These are phyloP conservation scores for Chaetops frenatus DNA, from an alignment of 2,113 vertebrate species.

Conservation along the genomic window DNA sequence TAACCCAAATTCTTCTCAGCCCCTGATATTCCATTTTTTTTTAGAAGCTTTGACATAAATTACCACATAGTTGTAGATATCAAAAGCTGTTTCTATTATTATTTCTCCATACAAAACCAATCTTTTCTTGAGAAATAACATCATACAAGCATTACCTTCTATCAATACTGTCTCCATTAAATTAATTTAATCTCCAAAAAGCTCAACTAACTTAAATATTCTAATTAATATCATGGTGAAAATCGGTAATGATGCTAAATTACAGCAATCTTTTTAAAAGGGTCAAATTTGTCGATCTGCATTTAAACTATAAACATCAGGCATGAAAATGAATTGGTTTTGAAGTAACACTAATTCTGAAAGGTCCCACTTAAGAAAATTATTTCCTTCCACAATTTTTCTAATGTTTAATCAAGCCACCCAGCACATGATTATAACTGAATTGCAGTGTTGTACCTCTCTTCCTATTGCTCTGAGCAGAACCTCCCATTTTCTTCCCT, in stretches of 20 bases:
- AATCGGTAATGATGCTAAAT: conserved; percentile 53
- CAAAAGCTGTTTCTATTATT: background rate
- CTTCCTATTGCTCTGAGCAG: background rate
- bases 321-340: conserved; percentile 30
- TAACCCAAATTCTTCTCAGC: background rate
- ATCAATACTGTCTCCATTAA: too few relatives aligned
- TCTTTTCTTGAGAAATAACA: too few relatives aligned
- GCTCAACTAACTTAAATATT: background rate
- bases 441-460: background rate
- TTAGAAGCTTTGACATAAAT: background rate
- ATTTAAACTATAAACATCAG: conserved; percentile 37
- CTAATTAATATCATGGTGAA: conserved; percentile 45
- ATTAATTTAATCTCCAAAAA: background rate
- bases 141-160: too few relatives aligned
- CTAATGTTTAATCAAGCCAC: conserved; percentile 10
- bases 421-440: background rate
- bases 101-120: background rate
- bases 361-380: conserved; percentile 51
- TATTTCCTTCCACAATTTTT: conserved; percentile 40
- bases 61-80: background rate
- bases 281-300: conserved; percentile 11
- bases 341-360: conserved; percentile 48
- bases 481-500: background rate
- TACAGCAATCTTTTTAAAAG: conserved; percentile 50
- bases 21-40: background rate